A percentile compares a stretch with the other conserved stretches of the same genome.
Conservation (phyloP, 2,113 vertebrate species). For the Heteronetta atricapilla region DNA sequence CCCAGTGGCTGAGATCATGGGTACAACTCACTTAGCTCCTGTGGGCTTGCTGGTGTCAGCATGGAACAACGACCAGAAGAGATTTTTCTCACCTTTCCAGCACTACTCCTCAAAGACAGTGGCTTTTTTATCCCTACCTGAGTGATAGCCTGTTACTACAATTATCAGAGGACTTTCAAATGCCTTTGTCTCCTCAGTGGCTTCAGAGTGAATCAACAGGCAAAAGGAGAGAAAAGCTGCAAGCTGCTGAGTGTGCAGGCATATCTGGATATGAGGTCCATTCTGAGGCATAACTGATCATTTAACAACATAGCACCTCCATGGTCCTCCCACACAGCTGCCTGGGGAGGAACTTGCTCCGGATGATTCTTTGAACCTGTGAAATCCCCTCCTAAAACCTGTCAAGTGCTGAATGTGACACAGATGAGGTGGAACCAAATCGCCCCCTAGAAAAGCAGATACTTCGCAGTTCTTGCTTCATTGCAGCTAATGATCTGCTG, state of each 20-base stretch:
- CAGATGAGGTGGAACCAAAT: conserved; percentile 45
- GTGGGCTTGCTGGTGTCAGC: not conserved
- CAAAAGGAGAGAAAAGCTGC: not conserved
- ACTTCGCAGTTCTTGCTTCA: conserved; percentile 48
- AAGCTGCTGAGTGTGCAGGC: not conserved
- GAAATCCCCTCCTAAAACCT: conserved; percentile 61
- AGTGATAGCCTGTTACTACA: not conserved
- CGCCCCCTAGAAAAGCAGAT: not conserved
- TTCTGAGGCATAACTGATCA: conserved; percentile 22
- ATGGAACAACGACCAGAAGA: rapidly evolving
- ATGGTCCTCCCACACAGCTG: conserved; percentile 19
- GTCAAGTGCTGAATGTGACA: conserved; percentile 47
- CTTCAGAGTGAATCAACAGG: not conserved
- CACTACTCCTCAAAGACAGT: not conserved
- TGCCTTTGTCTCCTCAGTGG: not conserved
- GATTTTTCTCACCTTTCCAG: not conserved
- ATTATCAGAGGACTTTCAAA: not conserved
- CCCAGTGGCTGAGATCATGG: rapidly evolving
- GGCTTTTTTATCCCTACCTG: not conserved
- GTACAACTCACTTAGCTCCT: rapidly evolving
- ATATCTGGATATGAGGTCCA: not conserved
- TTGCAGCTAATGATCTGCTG: conserved; percentile 61
- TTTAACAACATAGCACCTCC: conserved; percentile 30
- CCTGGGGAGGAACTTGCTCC: conserved; percentile 25
- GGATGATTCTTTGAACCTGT: conserved; percentile 45